Evolutionary conservation across 2,113 vertebrate species (phyloP), one percentile per base, ranked within the genome.

Genomic region (Mola mola): DNA sequence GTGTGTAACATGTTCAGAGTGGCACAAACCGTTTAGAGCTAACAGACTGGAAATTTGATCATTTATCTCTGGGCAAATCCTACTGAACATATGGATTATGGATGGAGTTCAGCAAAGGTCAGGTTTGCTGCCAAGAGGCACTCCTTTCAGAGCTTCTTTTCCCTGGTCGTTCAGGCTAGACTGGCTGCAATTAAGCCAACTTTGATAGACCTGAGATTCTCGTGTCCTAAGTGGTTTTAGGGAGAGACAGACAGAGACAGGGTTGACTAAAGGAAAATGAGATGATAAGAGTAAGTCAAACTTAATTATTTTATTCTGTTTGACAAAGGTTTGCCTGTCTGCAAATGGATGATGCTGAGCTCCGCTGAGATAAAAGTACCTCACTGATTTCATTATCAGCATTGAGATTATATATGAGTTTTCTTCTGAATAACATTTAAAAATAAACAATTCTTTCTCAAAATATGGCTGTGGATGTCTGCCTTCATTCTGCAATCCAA

Each of bases 71-170:
- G 2, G 4, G 24, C n/a, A 22, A 21, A 21, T 44, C 61, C 58
- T 37, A 34, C 64, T n/a, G 8, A 28, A 46, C 21, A 41, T 40
- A 75, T 77, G 59, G 69, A 72, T 76, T 81, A 72, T 69, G 31
- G 44, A 80, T 66, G 19, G 36, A 69, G 79, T 74, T 81, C 62
- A 62, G 17, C 15, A 7, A 37, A 81, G 81, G 81, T 79, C 69
- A 58, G 51, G 26, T 49, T 64, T 55, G 58, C 44, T 24, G 58
- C 57, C 22, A 12, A 36, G 31, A 51, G 50, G 48, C 31, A n/a
- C 11, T 67, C 42, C 24, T 56, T 53, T 65, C 52, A 61, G 70
- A 7, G 1, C 7, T 40, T 8, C 16, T 8, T 17, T 40, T 51
- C 47, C 50, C 44, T 40, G 31, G 17, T 68, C 2, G 41, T 55